Base-by-base conservation (phyloP, 2,888 invertebrate species). In the Scotopteryx bipunctaria region DNA sequence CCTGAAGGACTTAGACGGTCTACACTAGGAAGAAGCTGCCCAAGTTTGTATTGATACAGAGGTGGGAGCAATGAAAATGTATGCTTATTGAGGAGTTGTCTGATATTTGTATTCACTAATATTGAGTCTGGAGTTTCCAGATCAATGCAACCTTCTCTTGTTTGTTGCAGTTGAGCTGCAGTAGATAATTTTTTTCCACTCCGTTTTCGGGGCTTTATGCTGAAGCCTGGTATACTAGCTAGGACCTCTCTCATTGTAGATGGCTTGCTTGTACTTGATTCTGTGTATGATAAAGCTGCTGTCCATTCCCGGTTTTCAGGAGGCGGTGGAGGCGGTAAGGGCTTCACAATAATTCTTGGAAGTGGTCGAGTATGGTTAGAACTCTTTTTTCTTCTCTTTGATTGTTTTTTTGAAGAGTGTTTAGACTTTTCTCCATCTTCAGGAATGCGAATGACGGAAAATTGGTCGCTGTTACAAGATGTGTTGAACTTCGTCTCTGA, bases 101-200 rank as follows among this genome's bases (percentile, higher is more conserved):
- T 92, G 64, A 99, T 92, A 88, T 98, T 98, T 36, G 97, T 97
- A 77, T 96, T 96, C 44, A 97, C 96, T 77, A 99, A 92, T 74
- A 99, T 97, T 43, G 98, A 98, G 77, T 98, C 98, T 13, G 98
- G 98, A 31, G 98, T 98, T 88, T 98, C 98, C 70, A 99, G 91
- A 86, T 99, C 98, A 63, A 99, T 96, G 78, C 96, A 96, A 43
- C 98, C 98, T 87, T 98, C 97, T 85, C 95, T 95, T 31, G 96
- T 96, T 87, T 97, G 96, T 75, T 97, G 97, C 59, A 98, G 90
- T 86, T 98, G 98, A 59, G 98, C 98, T 33, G 98, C 97, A 55
- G 96, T 95, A 25, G 97, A 97, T 64, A 97, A 85, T 80, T 96
- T 96, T 77, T 97, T 96, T 55, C 94, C 94, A 57, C 95, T 95